A percentile compares a stretch with the other conserved stretches of the same genome.
Evolutionary conservation across 2,797 vertebrate genomes (phyloP).

Genomic region (Clarias laeviceps): DNA sequence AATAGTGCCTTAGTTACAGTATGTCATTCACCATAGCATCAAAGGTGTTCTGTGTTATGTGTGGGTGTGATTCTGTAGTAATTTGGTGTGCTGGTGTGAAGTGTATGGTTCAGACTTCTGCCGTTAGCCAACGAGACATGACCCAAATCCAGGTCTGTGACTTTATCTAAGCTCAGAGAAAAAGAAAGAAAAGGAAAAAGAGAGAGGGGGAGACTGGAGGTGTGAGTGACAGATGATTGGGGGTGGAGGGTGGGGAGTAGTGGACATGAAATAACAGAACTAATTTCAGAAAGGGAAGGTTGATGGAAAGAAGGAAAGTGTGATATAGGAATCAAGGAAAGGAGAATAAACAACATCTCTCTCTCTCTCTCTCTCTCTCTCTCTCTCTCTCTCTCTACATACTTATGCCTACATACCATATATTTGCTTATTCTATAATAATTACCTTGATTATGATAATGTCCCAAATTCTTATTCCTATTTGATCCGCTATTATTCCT

Average conservation of each 20-base stretch:
- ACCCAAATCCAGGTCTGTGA: background rate
- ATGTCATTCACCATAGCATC: conserved; percentile 10
- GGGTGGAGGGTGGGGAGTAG: no score
- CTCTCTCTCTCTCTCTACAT: background rate
- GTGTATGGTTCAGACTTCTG: background rate
- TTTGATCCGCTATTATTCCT: background rate
- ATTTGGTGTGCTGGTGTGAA: background rate
- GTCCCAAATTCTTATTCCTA: background rate
- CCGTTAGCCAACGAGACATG: background rate
- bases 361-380: background rate
- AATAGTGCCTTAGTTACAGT: background rate
- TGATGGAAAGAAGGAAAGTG: background rate
- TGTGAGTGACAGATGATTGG: background rate
- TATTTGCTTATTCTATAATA: background rate
- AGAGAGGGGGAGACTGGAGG: background rate
- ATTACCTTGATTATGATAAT: background rate
- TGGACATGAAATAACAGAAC: background rate
- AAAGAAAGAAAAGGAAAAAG: conserved; percentile 13
- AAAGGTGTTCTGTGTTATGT: background rate
- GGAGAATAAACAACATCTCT: no score
- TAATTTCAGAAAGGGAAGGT: background rate
- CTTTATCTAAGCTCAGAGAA: conserved; percentile 26
- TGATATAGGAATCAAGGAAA: background rate
- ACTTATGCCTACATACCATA: background rate
- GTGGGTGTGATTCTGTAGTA: background rate